A percentile compares a stretch with the other conserved stretches of the same genome.
These are phyloP conservation scores for Pelvicachromis taeniatus DNA, from an alignment of 2,113 vertebrate genomes.

Conservation along the genomic window DNA sequence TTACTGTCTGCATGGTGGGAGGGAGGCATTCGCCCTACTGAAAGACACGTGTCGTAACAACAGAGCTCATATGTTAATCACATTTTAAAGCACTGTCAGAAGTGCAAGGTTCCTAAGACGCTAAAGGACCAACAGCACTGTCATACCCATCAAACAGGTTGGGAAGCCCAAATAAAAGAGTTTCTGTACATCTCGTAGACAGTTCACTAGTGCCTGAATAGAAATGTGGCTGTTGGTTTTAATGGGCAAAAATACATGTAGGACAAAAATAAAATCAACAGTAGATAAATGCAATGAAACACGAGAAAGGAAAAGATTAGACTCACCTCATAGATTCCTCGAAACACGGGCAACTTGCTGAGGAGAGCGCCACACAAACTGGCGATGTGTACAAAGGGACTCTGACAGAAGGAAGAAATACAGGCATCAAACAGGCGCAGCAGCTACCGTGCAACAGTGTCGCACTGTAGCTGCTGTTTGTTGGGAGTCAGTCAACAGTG, in stretches of 20 bases:
- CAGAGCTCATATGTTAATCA: background rate
- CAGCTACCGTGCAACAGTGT: no score
- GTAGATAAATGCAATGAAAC: background rate
- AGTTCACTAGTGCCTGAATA: background rate
- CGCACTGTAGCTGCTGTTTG: background rate
- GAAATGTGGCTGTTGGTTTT: background rate
- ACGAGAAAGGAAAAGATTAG: background rate
- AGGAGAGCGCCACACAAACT: conserved; percentile 92
- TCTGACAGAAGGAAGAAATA: conserved; percentile 63
- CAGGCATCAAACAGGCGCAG: rapidly evolving
- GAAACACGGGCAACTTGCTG: conserved; percentile 95
- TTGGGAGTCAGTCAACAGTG: background rate
- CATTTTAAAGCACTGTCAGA: background rate
- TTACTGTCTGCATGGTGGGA: background rate
- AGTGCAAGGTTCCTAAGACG: background rate
- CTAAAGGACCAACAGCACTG: background rate
- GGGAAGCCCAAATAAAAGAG: background rate
- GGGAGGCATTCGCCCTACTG: background rate
- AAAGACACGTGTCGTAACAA: background rate
- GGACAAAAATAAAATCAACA: background rate
- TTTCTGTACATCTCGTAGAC: background rate
- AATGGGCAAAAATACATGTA: rapidly evolving
- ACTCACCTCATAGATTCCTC: conserved; percentile 93
- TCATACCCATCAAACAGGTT: rapidly evolving
- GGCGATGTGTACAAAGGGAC: conserved; percentile 95